These are phyloP conservation scores for Muscina levida DNA, from an alignment of 2,888 invertebrate species.

Conservation along the genomic window DNA sequence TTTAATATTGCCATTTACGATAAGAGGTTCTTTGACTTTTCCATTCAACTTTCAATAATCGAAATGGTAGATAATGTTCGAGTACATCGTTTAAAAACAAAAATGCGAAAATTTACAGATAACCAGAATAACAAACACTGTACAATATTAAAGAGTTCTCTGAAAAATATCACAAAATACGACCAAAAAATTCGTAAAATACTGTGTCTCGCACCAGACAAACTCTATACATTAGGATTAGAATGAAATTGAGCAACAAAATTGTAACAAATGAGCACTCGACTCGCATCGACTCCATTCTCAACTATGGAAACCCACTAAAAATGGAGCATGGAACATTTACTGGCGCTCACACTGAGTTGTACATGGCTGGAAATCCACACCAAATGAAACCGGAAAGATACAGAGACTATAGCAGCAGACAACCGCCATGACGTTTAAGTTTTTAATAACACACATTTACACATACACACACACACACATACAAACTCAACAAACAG, in stretches of 20 bases:
- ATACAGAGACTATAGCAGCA: conserved; percentile 18
- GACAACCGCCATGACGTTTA: neutral
- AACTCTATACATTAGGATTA: conserved; percentile 58
- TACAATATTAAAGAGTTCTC: neutral
- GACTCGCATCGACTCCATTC: conserved; percentile 3
- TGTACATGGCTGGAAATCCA: conserved; percentile 51
- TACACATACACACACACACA: conserved; percentile 3
- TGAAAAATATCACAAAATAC: neutral
- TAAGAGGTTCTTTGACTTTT: no score
- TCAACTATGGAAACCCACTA: conserved; percentile 44
- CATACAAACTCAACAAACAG: neutral
- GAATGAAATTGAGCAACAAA: conserved; percentile 58
- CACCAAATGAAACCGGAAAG: conserved; percentile 39
- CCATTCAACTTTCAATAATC: no score
- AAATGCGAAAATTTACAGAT: conserved; percentile 25
- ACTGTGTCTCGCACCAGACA: neutral
- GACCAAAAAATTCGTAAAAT: neutral
- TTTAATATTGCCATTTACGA: no score
- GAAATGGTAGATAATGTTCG: no score
- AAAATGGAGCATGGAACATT: conserved; percentile 33
- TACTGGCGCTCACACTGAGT: conserved; percentile 4
- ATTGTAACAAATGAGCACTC: conserved; percentile 58
- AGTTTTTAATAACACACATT: conserved; percentile 14
- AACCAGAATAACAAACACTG: conserved; percentile 24
- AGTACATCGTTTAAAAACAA: neutral